These are phyloP conservation scores for Megamerina dolium DNA, from an alignment of 2,888 invertebrate genomes.

Conservation along the genomic window DNA sequence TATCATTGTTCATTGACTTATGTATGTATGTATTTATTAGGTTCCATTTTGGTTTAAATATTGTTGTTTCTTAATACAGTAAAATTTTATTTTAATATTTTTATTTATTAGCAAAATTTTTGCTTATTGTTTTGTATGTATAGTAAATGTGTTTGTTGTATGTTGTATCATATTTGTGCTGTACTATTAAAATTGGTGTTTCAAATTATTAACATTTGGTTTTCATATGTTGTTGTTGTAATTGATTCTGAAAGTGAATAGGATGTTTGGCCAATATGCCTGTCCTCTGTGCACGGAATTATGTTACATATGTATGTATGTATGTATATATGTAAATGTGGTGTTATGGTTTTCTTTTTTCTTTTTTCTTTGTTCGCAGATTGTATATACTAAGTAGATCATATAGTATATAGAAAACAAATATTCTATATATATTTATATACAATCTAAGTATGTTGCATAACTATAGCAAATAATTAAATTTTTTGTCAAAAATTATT, in stretches of 20 bases:
- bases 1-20: no score
- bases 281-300: not conserved
- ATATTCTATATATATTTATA: no score
- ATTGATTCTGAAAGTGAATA: no score
- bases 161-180: conserved; percentile 14
- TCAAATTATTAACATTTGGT: conserved; percentile 27
- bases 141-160: conserved; percentile 8
- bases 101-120: conserved; percentile 1
- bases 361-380: not conserved
- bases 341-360: not conserved
- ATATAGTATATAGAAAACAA: no score
- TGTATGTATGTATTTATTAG: not conserved
- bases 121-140: conserved; percentile 2
- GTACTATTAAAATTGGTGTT: conserved; percentile 27
- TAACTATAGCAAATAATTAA: no score
- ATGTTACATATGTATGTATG: not conserved
- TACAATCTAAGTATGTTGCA: no score
- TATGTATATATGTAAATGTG: conserved; percentile 5
- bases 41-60: not conserved
- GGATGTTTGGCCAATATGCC: no score
- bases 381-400: no score
- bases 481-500: no score
- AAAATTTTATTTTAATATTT: conserved; percentile 2
- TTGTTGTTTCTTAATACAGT: conserved; percentile 1
- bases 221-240: conserved; percentile 2